Base-by-base conservation (phyloP, 1,140 invertebrate genomes). In the Aphidius gifuensis region DNA sequence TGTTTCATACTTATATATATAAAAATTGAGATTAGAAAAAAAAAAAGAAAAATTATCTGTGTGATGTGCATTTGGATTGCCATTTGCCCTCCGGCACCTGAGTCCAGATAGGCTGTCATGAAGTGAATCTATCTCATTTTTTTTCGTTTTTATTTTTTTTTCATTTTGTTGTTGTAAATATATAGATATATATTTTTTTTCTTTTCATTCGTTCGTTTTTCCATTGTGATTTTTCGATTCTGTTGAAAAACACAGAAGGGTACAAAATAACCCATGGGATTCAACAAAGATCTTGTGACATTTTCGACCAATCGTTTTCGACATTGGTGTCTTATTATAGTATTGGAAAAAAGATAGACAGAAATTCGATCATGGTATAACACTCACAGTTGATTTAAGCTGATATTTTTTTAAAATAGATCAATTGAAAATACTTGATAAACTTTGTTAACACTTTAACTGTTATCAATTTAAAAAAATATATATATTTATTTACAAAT, bases 21-120 rank as follows among this genome's bases (percentile, higher is more conserved):
- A 9, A 6, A 42, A 43, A 9, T 56, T 59, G 49, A 45, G 23
- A 62, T 40, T n/a, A 55, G 57, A 58, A 65, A 21, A 58, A 21
- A 58, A 32, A 43, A 7, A 23, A 61, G 48, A 21, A 42, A 40
- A 51, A 63, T 5, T 38, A 23, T 38, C 9, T 53, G 46, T 56
- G 40, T 51, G 44, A 57, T 38, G 43, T 50, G 54, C 57, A 53
- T 65, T 73, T 70, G 65, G 64, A 71, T 73, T 73, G 68, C 65
- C 48, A 61, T 49, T 67, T 48, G 57, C 49, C 60, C 49, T 39
- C 23, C 46, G 50, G 57, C 71, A 73, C 70, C 70, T 73, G 70
- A 64, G 68, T 32, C 43, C 64, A 54, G 45, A 53, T 21, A 32
- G 32, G 7, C 11, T 7, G 53, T 8, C 4, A 42, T 21, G 9